Base-by-base conservation (phyloP, 2,113 vertebrate genomes). In the Parus major region DNA sequence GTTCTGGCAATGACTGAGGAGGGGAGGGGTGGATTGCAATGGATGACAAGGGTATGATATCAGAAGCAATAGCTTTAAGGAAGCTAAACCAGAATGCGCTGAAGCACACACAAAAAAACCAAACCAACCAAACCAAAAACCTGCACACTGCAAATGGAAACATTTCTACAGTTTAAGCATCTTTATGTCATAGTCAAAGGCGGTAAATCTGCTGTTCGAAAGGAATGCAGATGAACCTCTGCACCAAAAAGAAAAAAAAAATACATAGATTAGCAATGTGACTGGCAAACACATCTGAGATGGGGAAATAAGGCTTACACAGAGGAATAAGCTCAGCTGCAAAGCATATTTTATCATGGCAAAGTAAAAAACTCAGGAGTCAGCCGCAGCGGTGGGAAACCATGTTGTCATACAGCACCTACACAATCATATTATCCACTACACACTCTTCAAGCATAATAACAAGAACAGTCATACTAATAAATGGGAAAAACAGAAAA, bases 241-340 rank as follows among this genome's bases (percentile, higher is more conserved):
- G 94, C 95, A 94, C 92, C 97, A 72, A 96, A 97, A 97, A 91
- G 71, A 95, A 96, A 92, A 91, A 93, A 92, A 97, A 97, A 97
- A 97, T 96, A 97, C 93, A 98, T 76, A 97, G 96, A 98, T 96
- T 97, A 98, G 98, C 98, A 98, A 99, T 98, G 98, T 98, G 98
- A 98, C 98, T 98, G 98, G 98, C 98, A 99, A 98, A 98, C 98
- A 98, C 97, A 97, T 98, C 97, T 94, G 97, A 97, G 97, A 98
- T 98, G 97, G 97, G 92, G 92, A 68, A 65, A 90, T 97, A 98
- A 97, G 97, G 95, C 92, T 97, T 95, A 98, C 92, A 96, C 93
- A 96, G 97, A 95, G 73, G 96, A 93, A 96, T 97, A 97, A 97
- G 98, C 98, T 98, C 96, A 97, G 97, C 97, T 93, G 97, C 98